Base-by-base conservation (phyloP, 2,797 vertebrate genomes). In the Squalus acanthias region DNA sequence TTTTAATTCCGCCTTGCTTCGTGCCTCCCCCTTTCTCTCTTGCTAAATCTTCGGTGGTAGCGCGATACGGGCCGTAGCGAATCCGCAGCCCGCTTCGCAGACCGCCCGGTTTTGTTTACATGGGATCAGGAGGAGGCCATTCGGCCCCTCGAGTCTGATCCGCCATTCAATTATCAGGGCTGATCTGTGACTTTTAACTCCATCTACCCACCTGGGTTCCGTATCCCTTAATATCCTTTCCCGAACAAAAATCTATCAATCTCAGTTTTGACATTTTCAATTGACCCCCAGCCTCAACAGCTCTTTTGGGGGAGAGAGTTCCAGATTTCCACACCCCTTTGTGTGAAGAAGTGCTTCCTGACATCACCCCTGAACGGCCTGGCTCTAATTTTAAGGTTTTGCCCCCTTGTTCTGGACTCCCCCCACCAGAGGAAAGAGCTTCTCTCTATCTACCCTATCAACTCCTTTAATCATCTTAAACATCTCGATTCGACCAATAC, bases 11-110 rank as follows among this genome's bases (percentile, higher is more conserved):
- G 7, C 20, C 74, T 8, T 15, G 26, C 24, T 12, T 29, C 12
- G 24, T 29, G 8, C 10, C 53, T 57, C 85, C n/a, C 12, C 4
- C n/a, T 4, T 79, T 39, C 74, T 39, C n/a, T 82, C n/a, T 5
- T 79, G 3, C 76, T 3, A 15, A 82, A 39, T 33, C 87, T 85
- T 20, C 82, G 46, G 76, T 13, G 13, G 33, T 8, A 29, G 6
- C 39, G 1, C 5, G 0, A 53, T 1, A 8, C 7, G 50, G 76
- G 3, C 13, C 4, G 0, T 12, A 12, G 9, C 2, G 6, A 29
- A 29, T 29, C 24, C 3, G 8, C 26, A 26, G 7, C 53, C 20
- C 82, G 10, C 9, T 39, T 76, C 26, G 26, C 24, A 72, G 1
- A 6, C 76, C 2, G 76, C 76, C 12, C 76, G n/a, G 3, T 50